A percentile compares a stretch with the other conserved stretches of the same genome.
phyloP scores from a whole-genome alignment of 2,888 invertebrate species.

The Odontocolon sp. region DNA sequence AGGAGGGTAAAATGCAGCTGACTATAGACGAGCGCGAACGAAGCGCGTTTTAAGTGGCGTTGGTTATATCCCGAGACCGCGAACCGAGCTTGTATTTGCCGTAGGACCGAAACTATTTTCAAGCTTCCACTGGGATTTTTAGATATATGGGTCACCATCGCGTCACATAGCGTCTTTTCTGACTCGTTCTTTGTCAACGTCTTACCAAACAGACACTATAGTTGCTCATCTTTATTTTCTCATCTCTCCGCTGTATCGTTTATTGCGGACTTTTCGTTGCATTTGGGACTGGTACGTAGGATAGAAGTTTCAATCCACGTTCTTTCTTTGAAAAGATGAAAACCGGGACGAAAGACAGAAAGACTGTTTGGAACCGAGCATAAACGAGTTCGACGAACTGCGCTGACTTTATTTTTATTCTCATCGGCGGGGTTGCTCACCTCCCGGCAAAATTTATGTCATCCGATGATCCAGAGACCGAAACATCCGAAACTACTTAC shows the following conservation, averaged over 20 bases:
- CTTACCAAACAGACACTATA: background rate
- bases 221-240: slow-evolving; percentile 14
- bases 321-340: slow-evolving; percentile 51
- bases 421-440: slow-evolving; percentile 44
- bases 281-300: too few relatives aligned
- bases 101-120: slow-evolving; percentile 71
- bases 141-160: slow-evolving; percentile 76
- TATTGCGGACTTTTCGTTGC: too few relatives aligned
- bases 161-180: slow-evolving; percentile 43
- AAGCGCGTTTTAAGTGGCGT: slow-evolving; percentile 5
- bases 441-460: slow-evolving; percentile 56
- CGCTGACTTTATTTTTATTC: slow-evolving; percentile 57
- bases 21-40: background rate
- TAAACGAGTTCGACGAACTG: slow-evolving; percentile 57
- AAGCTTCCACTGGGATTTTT: slow-evolving; percentile 72
- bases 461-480: slow-evolving; percentile 38
- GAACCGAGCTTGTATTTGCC: slow-evolving; percentile 16
- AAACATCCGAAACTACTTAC: slow-evolving; percentile 13
- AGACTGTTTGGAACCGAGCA: slow-evolving; percentile 1
- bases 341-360: slow-evolving; percentile 28
- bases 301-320: slow-evolving; percentile 36
- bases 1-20: slow-evolving; percentile 17
- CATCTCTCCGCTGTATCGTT: too few relatives aligned
- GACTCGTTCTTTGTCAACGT: background rate
- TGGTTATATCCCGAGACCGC: slow-evolving; percentile 16